phyloP scores from a whole-genome alignment of 2,113 vertebrate genomes.

The Glaucidium brasilianum region DNA sequence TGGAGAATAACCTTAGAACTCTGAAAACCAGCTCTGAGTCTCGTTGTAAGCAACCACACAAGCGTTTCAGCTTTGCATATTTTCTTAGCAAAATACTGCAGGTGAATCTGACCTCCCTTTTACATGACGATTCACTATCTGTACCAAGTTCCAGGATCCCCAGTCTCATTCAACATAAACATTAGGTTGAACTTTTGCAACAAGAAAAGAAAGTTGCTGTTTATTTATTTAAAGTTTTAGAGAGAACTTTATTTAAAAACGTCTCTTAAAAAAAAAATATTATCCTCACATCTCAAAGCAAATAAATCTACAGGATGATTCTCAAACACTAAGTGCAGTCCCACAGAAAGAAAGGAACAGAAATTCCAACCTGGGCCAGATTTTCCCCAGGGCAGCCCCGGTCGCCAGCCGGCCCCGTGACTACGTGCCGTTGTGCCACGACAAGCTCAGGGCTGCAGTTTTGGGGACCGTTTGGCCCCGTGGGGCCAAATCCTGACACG shows the following conservation, averaged over 20 bases:
- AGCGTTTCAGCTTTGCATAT: rapidly evolving
- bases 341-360: not conserved
- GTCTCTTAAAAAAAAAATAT: no score
- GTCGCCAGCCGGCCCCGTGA: rapidly evolving
- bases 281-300: not conserved
- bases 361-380: no score
- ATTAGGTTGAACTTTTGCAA: not conserved
- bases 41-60: rapidly evolving
- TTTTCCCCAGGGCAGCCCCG: not conserved
- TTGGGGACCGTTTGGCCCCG: no score
- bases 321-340: no score
- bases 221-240: no score
- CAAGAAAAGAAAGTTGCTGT: not conserved
- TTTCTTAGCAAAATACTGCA: not conserved
- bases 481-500: not conserved
- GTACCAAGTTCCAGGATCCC: not conserved
- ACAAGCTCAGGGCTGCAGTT: rapidly evolving
- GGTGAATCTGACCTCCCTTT: not conserved
- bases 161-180: not conserved
- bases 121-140: no score
- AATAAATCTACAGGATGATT: not conserved
- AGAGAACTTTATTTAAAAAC: no score
- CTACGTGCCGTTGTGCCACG: rapidly evolving
- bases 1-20: not conserved
- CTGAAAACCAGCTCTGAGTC: not conserved